phyloP scores from a whole-genome alignment of 2,797 vertebrate species.

The Sebastes alutus region DNA sequence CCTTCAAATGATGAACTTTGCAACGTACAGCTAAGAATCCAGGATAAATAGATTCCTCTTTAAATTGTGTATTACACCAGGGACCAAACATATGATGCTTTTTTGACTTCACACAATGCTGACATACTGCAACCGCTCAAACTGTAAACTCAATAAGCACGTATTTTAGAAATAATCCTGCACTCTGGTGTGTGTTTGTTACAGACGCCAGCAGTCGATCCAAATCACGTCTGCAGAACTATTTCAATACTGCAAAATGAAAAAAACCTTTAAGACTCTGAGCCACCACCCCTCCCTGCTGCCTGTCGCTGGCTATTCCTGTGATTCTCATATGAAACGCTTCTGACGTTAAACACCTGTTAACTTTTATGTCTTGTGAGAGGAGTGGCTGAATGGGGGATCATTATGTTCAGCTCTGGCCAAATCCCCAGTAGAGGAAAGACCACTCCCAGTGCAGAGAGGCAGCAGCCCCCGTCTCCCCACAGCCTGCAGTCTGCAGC shows the following conservation, averaged over 20 bases:
- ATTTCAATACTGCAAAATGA: slow-evolving; percentile 42
- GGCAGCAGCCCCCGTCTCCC: slow-evolving; percentile 58
- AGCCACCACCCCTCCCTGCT: slow-evolving; percentile 51
- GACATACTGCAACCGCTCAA: background rate
- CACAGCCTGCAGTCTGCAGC: slow-evolving; percentile 4
- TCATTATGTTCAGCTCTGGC: slow-evolving; percentile 73
- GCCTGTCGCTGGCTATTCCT: slow-evolving; percentile 74
- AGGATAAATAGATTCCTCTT: background rate
- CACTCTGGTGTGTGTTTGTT: slow-evolving; percentile 14
- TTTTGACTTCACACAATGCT: background rate
- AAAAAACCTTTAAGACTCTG: slow-evolving; percentile 1
- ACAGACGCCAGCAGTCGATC: slow-evolving; percentile 28
- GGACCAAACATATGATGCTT: background rate
- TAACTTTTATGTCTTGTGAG: slow-evolving; percentile 81
- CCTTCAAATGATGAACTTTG: background rate
- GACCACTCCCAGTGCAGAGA: slow-evolving; percentile 70
- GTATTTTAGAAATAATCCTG: background rate
- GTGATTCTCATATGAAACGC: slow-evolving; percentile 62
- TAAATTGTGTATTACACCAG: background rate
- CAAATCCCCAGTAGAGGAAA: slow-evolving; percentile 80
- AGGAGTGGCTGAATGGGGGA: slow-evolving; percentile 71
- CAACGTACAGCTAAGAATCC: background rate
- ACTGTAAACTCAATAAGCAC: slow-evolving; percentile 7
- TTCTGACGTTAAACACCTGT: slow-evolving; percentile 84
- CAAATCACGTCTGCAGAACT: slow-evolving; percentile 31